Evolutionary conservation across 2,888 invertebrate genomes (phyloP), one percentile per base, ranked within the genome.

Genomic region (Parnassius mnemosyne): DNA sequence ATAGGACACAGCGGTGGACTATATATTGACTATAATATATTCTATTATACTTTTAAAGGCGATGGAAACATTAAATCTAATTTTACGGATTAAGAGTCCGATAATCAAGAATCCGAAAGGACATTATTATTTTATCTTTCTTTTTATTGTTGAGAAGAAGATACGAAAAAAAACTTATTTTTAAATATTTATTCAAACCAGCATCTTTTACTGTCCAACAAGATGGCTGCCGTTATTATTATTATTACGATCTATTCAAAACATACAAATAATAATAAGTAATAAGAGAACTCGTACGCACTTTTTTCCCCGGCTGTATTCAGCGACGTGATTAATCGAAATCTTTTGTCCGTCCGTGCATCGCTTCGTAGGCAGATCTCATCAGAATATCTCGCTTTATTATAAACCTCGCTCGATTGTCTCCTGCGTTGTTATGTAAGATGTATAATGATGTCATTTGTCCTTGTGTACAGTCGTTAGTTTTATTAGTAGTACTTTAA

Each of bases 291-390:
- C 20, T 20, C 47, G 41, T 10, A 57, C 34, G 43, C 60, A 60
- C 50, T 57, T 53, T 20, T 12, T 11, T 13, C 16, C 50, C 9
- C 55, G 42, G 41, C 12, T 54, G 58, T 61, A 58, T 41, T 44
- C 44, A 62, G 59, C 53, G 61, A 61, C 65, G 65, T 60, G 65
- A 65, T 65, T 46, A 59, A 65, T 65, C 54, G 61, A 43, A 58
- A 59, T 59, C 55, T 65, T 65, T 65, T 65, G 62, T 65, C 59
- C 47, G 61, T 56, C 55, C 57, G 54, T 65, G 60, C 65, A 59
- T 60, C 58, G 58, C 63, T 13, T 59, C 47, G 63, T 53, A 42
- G 53, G 60, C 63, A 49, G 63, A 63, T 63, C 56, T 60, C 55
- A 58, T 58, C 53, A 61, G 61, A 51, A 61, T 44, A 56, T 59